A percentile compares a stretch with the other conserved stretches of the same genome.
Evolutionary conservation across 2,888 invertebrate species (phyloP).

Genomic region (Acleris literana): DNA sequence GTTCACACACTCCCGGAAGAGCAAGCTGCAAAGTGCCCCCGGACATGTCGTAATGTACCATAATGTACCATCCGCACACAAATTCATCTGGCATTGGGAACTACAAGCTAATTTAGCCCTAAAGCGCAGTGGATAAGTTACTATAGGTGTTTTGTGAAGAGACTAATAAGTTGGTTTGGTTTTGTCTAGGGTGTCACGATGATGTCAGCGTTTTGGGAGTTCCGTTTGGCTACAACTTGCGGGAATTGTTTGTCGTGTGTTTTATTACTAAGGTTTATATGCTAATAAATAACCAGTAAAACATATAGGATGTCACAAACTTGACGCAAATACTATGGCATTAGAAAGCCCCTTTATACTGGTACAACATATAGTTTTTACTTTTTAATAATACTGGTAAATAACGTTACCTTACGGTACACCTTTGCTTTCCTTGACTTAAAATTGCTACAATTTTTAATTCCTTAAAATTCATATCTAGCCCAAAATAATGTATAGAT

Average conservation of each 20-base stretch:
- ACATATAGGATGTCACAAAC: neutral
- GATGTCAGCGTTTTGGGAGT: conserved; percentile 62
- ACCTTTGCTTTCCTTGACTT: too few species aligned
- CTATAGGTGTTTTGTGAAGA: neutral
- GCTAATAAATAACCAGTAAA: neutral
- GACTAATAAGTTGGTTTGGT: conserved; percentile 17
- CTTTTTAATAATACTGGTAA: too few species aligned
- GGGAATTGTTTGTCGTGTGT: conserved; percentile 21
- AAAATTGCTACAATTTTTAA: too few species aligned
- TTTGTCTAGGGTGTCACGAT: conserved; percentile 50
- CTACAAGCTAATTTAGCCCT: neutral
- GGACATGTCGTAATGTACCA: conserved; percentile 29
- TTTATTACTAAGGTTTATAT: neutral
- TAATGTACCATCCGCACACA: conserved; percentile 33
- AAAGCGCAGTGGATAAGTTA: neutral
- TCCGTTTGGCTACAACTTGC: conserved; percentile 57
- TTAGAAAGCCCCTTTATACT: too few species aligned
- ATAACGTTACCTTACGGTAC: too few species aligned
- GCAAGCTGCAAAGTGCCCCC: conserved; percentile 72
- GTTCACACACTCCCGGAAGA: conserved; percentile 72
- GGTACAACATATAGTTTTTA: too few species aligned
- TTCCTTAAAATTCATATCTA: too few species aligned
- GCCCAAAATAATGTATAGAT: too few species aligned
- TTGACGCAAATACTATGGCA: too few species aligned
- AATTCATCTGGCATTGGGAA: neutral